These are phyloP conservation scores for Orussus abietinus DNA, from an alignment of 1,140 invertebrate species.

Conservation along the genomic window DNA sequence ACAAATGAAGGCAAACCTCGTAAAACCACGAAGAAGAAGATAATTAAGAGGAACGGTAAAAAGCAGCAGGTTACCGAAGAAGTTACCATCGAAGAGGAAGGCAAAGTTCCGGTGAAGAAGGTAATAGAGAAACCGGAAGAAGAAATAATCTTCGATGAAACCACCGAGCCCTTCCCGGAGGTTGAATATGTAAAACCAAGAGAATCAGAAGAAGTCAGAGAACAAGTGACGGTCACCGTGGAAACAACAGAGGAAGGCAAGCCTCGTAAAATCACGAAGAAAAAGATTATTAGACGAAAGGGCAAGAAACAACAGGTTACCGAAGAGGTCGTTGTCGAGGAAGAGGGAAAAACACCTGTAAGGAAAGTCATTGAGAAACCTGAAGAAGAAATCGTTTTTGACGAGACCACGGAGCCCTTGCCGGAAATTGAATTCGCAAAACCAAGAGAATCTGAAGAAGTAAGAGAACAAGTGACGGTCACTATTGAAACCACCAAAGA, in stretches of 20 bases:
- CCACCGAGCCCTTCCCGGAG: conserved; percentile 23
- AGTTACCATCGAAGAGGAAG: conserved; percentile 14
- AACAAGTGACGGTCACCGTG: no score
- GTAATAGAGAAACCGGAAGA: conserved; percentile 33
- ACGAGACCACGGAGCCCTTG: no score
- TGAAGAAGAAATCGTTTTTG: no score
- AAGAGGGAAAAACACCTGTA: no score
- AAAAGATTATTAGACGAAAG: conserved; percentile 10
- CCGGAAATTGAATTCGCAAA: no score
- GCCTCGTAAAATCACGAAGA: conserved; percentile 12
- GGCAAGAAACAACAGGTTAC: conserved; percentile 24
- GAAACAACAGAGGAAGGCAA: conserved; percentile 1
- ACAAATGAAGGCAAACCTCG: conserved; percentile 44
- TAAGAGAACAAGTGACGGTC: conserved; percentile 45
- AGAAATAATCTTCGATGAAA: conserved; percentile 24
- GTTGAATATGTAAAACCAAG: conserved; percentile 25
- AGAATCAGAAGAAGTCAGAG: conserved; percentile 6
- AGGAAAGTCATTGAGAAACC: no score
- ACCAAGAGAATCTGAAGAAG: conserved; percentile 27
- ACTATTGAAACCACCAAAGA: conserved; percentile 45
- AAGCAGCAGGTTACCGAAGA: conserved; percentile 23
- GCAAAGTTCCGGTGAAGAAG: conserved; percentile 14
- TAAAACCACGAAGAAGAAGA: conserved; percentile 27
- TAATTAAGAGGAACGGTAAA: conserved; percentile 21
- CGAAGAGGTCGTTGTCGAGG: conserved; percentile 20